phyloP scores from a whole-genome alignment of 2,797 vertebrate species.

The Acrocephalus scirpaceus region DNA sequence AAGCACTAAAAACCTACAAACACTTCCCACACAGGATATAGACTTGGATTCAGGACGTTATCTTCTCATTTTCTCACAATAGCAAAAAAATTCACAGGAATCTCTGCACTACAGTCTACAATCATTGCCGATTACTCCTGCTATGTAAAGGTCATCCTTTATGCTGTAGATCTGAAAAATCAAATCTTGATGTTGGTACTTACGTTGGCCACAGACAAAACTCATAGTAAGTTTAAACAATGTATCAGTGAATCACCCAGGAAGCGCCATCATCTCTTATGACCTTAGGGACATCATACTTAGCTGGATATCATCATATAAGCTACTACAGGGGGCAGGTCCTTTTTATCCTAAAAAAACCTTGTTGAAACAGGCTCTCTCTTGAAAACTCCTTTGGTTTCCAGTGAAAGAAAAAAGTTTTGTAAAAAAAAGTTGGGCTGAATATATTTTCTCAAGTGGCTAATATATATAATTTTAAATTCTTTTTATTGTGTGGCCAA shows the following conservation, averaged over 20 bases:
- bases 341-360: background rate
- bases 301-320: background rate
- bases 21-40: background rate
- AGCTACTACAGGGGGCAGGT: background rate
- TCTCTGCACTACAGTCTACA: background rate
- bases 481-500: background rate
- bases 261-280: background rate
- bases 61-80: background rate
- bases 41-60: background rate
- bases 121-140: background rate
- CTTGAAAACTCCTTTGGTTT: background rate
- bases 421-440: background rate
- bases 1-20: background rate
- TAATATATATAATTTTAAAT: background rate
- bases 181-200: background rate
- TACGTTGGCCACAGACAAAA: background rate
- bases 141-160: background rate
- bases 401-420: background rate
- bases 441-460: background rate
- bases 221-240: background rate
- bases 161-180: background rate
- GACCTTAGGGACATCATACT: background rate
- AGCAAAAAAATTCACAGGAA: background rate
- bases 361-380: background rate
- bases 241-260: background rate